Evolutionary conservation across 2,888 invertebrate species (phyloP), one percentile per base, ranked within the genome.

Genomic region (Tinea semifulvella): DNA sequence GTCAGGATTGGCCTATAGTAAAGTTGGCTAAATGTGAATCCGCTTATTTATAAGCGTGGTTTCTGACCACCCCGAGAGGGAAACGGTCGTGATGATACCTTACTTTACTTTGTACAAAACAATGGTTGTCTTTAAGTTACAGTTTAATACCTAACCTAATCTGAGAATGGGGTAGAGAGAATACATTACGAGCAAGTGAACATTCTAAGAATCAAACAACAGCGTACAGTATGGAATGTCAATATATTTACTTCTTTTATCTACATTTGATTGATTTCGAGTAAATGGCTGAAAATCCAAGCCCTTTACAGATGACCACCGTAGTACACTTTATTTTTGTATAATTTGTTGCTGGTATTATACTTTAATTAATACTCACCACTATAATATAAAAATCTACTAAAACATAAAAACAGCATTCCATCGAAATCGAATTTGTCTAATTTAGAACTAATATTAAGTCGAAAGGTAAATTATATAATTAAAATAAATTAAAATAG

Each of bases 191-290:
- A n/a, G n/a, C n/a, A n/a, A n/a, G n/a, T n/a, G n/a, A n/a, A n/a
- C n/a, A n/a, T n/a, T n/a, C n/a, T 22, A 7, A 22, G 6, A 31
- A 31, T 31, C 31, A 31, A 31, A 31, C 31, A 31, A 31, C 31
- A n/a, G 31, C 14, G 7, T 13, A 31, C 13, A 31, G 31, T 79
- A 71, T 80, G 79, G 79, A 80, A 80, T 80, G 79, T 79, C 75
- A 76, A 75, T 80, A 79, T 80, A 80, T 80, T 79, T 73, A 76
- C 64, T 73, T 77, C 65, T 67, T 22, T 40, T 71, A 77, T 75
- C 79, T 79, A 79, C 77, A 79, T 64, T 71, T 65, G 67, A 72
- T 74, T 72, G 56, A 63, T 62, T 67, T 64, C 62, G 65, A 70
- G 63, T 70, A 68, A 67, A 69, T 65, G 68, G 68, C 68, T 66